Base-by-base conservation (phyloP, 2,888 invertebrate genomes). In the Rotaria sp. region DNA sequence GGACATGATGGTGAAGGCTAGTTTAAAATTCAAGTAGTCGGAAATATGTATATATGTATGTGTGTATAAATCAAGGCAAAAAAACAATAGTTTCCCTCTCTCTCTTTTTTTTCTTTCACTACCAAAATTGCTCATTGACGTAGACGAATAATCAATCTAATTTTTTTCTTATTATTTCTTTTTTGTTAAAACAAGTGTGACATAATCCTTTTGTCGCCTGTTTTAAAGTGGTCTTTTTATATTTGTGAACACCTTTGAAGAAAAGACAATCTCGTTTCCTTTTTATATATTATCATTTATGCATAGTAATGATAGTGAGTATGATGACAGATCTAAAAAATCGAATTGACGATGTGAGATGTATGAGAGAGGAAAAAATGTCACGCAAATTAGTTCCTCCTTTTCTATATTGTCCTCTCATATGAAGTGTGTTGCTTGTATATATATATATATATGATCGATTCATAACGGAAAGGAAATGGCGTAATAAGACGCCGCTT, bases 331-430 rank as follows among this genome's bases (percentile, higher is more conserved):
- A 67, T 67, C 67, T 67, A 67, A 35, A 67, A 67, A 67, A 67
- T 67, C 67, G 67, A 67, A 67, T 67, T 67, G 67, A 21, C 18
- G 35, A 67, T 67, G 67, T 67, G 67, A 67, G 67, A 67, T 67
- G 67, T 8, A 67, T 67, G 67, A 67, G 67, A 67, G 67, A 67
- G 15, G 35, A 30, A 67, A 55, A 55, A 67, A 67, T 67, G 67
- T 67, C 67, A 67, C 67, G 67, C 67, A 67, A 67, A 67, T 67
- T 67, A 67, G 67, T 67, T 67, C 67, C 67, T 67, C 59, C 59
- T 59, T 67, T 21, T 67, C 15, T 38, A 67, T 67, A 67, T 67
- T 67, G 55, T 55, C 55, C 55, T 55, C 55, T 55, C 55, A 55
- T 55, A 55, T 55, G 26, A 10, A 26, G 55, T 55, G 55, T 26